Conservation (phyloP, 1,140 invertebrate species). For the Delia radicum region DNA sequence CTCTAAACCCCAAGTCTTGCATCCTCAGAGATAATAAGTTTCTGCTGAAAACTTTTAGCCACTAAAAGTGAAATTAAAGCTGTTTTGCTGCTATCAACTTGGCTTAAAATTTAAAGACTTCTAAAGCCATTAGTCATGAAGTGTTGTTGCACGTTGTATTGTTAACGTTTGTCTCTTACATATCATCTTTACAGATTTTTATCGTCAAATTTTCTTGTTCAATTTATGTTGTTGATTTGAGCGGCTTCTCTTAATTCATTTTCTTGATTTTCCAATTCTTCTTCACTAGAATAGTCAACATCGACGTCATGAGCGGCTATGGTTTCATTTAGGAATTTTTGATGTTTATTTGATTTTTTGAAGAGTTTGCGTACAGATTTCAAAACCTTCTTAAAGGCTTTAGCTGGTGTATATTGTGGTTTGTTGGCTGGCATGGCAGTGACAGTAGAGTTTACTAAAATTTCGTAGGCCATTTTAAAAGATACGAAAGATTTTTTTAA, state of each 20-base stretch:
- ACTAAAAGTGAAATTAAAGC: neutral
- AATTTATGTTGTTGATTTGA: too few species aligned
- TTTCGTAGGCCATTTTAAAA: slow-evolving; percentile 21
- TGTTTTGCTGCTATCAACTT: too few species aligned
- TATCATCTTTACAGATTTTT: neutral
- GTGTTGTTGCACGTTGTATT: neutral
- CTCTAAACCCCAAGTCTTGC: neutral
- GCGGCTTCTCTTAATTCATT: slow-evolving; percentile 22
- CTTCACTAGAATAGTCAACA: neutral
- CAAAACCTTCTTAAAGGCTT: slow-evolving; percentile 3
- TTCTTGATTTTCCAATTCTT: slow-evolving; percentile 21
- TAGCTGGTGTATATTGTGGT: slow-evolving; percentile 4
- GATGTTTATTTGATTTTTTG: slow-evolving; percentile 9
- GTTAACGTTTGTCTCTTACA: too few species aligned
- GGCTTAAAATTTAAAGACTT: neutral
- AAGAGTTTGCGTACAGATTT: neutral
- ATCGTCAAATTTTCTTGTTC: neutral
- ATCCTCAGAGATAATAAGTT: neutral
- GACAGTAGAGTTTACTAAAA: neutral
- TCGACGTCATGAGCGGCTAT: neutral
- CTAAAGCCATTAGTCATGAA: neutral
- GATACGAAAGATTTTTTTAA: neutral
- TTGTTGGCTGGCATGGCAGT: neutral
- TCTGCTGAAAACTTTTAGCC: neutral
- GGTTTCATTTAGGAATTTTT: slow-evolving; percentile 11